phyloP scores from a whole-genome alignment of 2,113 vertebrate genomes.

The Alaudala cheleensis region DNA sequence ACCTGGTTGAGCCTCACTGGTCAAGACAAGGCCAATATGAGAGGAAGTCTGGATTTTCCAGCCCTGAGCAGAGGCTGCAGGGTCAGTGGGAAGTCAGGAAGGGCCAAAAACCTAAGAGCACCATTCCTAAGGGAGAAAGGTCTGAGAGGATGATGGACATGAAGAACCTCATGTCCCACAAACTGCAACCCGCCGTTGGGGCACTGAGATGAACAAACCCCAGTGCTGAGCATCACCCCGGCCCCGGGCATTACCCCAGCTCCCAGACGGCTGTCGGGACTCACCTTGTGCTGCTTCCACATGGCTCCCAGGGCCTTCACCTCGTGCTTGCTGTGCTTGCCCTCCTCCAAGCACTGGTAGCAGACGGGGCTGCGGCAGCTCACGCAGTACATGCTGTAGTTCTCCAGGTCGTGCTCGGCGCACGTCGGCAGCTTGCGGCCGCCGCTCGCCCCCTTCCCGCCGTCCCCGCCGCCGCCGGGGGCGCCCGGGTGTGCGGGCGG shows the following conservation, averaged over 20 bases:
- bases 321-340: constrained; percentile 88
- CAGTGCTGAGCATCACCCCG: accelerated
- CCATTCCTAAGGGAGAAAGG: neutral
- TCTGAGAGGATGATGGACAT: accelerated
- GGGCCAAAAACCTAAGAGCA: neutral
- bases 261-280: neutral
- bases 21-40: neutral
- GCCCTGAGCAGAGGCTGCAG: accelerated
- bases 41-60: neutral
- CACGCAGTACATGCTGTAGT: constrained; percentile 92
- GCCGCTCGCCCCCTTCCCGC: neutral
- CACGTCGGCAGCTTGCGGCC: constrained; percentile 85
- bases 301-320: constrained; percentile 86
- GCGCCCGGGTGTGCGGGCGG: constrained; percentile 59
- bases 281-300: constrained; percentile 99
- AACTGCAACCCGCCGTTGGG: accelerated
- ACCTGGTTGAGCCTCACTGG: neutral
- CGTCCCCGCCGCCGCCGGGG: neutral
- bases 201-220: accelerated
- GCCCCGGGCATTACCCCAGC: neutral
- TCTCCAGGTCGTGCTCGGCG: constrained; percentile 92
- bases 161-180: neutral
- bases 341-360: constrained; percentile 90
- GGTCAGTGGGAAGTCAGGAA: neutral
- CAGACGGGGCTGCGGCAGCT: constrained; percentile 89